Conservation (phyloP, 2,888 invertebrate species). For the Apotomis capreana region DNA sequence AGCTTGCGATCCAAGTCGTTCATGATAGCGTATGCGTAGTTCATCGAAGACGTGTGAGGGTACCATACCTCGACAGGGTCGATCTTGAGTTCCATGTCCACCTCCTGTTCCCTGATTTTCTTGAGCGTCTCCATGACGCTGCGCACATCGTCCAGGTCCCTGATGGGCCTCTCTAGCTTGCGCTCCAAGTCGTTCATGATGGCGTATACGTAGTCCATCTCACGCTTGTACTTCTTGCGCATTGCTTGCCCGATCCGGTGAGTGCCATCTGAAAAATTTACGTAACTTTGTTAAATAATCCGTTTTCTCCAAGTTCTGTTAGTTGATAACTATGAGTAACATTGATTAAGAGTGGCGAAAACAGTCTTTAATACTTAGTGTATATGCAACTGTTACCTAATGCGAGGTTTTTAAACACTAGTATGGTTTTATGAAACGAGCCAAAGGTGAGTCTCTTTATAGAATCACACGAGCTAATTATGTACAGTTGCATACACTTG, state of each 20-base stretch:
- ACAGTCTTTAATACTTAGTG: too few species aligned
- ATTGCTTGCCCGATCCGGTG: constrained; percentile 92
- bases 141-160: constrained; percentile 96
- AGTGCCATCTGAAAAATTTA: constrained; percentile 83
- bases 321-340: too few species aligned
- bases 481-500: too few species aligned
- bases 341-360: too few species aligned
- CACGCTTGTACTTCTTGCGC: constrained; percentile 94
- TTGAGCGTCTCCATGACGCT: constrained; percentile 96
- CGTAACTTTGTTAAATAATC: too few species aligned
- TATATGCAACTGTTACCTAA: too few species aligned
- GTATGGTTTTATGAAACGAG: too few species aligned
- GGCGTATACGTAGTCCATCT: constrained; percentile 96
- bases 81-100: constrained; percentile 96
- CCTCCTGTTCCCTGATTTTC: constrained; percentile 96
- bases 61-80: constrained; percentile 92
- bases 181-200: constrained; percentile 96
- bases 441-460: too few species aligned
- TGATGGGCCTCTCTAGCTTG: constrained; percentile 92
- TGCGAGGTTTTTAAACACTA: too few species aligned
- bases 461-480: too few species aligned
- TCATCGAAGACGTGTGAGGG: constrained; percentile 84
- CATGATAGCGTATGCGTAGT: constrained; percentile 95
- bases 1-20: constrained; percentile 96
- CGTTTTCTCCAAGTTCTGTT: too few species aligned